Conservation (phyloP, 2,888 invertebrate species). For the Microctonus brassicae region DNA sequence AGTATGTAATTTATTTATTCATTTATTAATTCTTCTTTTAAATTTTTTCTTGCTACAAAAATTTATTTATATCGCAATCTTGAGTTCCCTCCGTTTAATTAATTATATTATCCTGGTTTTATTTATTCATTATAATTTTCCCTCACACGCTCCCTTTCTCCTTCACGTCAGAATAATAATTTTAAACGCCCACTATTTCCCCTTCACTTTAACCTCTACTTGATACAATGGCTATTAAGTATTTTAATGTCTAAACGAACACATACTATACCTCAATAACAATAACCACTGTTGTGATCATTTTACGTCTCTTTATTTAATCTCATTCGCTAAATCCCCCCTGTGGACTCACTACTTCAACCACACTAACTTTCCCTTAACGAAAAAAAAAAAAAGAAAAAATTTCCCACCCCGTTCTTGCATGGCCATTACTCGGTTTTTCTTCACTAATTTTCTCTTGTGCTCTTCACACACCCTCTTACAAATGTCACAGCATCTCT, state of each 20-base stretch:
- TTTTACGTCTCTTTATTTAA: conserved; percentile 38
- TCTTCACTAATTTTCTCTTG: not conserved
- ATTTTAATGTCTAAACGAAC: conserved; percentile 66
- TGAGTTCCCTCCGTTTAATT: conserved; percentile 41
- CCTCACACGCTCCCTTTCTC: not conserved
- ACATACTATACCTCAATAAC: conserved; percentile 67
- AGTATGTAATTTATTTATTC: conserved; percentile 31
- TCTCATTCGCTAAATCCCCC: conserved; percentile 16
- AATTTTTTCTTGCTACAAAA: conserved; percentile 40
- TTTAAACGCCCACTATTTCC: not conserved
- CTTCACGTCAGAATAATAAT: no score
- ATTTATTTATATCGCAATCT: conserved; percentile 45
- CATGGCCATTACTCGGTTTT: not conserved
- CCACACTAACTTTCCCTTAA: conserved; percentile 4
- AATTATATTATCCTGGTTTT: conserved; percentile 26
- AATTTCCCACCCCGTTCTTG: conserved; percentile 44
- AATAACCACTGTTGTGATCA: conserved; percentile 51
- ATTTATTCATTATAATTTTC: conserved; percentile 23
- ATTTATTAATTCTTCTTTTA: not conserved
- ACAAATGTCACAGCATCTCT: conserved; percentile 1
- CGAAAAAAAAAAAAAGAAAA: conserved; percentile 36
- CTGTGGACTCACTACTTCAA: conserved; percentile 6
- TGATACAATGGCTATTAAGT: conserved; percentile 61
- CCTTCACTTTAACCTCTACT: conserved; percentile 39
- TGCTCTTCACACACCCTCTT: not conserved